Conservation (phyloP, 2,797 vertebrate species). For the Astyanax mexicanus region DNA sequence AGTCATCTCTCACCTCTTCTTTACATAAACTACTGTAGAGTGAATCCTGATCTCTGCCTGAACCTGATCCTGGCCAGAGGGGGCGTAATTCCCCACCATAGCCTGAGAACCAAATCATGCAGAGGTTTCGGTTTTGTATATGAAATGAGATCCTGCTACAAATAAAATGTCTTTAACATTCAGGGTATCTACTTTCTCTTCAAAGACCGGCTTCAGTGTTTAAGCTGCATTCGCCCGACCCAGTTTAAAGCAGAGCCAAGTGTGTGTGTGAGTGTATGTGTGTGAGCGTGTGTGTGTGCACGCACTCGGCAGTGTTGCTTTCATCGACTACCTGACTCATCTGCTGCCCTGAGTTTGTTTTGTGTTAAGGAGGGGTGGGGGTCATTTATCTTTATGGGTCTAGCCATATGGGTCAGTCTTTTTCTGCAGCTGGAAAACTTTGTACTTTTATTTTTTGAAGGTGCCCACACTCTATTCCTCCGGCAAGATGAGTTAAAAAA, state of each 20-base stretch:
- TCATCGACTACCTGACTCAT: conserved; percentile 17
- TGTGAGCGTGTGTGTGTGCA: neutral
- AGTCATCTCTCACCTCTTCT: neutral
- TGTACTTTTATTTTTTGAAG: conserved; percentile 25
- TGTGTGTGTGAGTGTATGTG: neutral
- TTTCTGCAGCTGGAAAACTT: conserved; percentile 25
- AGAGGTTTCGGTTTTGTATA: neutral
- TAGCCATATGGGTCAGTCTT: conserved; percentile 2
- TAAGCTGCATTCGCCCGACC: neutral
- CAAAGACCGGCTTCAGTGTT: neutral
- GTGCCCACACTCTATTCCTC: neutral
- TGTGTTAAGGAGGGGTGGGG: conserved; percentile 3
- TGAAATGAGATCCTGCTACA: neutral
- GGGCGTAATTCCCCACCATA: neutral
- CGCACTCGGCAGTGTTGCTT: neutral
- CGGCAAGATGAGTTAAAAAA: conserved; percentile 2
- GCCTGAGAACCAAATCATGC: neutral
- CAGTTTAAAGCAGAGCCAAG: neutral
- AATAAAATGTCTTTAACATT: neutral
- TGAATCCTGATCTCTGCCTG: neutral
- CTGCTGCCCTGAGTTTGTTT: conserved; percentile 27
- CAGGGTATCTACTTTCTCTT: neutral
- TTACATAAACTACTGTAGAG: neutral
- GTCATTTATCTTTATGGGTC: conserved; percentile 30
- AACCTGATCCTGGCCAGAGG: neutral